Base-by-base conservation (phyloP, 2,797 vertebrate species). In the Myotis planiceps region DNA sequence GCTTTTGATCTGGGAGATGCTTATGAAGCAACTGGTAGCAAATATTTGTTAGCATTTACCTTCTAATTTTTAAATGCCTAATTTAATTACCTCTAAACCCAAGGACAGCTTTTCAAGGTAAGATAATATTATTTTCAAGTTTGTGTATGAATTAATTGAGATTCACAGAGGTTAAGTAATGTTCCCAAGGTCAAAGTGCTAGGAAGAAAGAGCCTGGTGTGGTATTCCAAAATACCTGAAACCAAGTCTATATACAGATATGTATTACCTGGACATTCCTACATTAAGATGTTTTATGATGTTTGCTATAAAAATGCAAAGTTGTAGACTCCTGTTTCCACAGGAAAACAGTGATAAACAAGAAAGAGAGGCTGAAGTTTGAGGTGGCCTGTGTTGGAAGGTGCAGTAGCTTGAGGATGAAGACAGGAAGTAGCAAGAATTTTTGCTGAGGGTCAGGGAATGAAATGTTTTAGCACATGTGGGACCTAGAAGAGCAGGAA, bases 1-100 rank as follows among this genome's bases (percentile, higher is more conserved):
- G 58, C 82, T 96, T 96, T 95, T 96, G 87, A 97, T 95, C 37
- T 60, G 32, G 69, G 88, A 84, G 34, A 86, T 75, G 37, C 60
- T 89, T 89, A 68, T 60, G 75, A 88, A 95, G 66, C 60, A 91
- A 88, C 71, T 84, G 53, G 60, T 90, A 88, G 78, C 79, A 95
- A 92, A 92, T 65, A 90, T 74, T 90, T 94, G n/a, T 66, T 32
- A 66, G 16, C 63, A 66, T 66, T 66, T 66, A 66, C 16, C 93
- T 95, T 60, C 12, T 29, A 60, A 29, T 60, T 60, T 29, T 60
- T 60, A 60, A 60, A 60, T 60, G 58, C 27, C 27, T 60, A 60
- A 60, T 60, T 60, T 29, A 60, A 60, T 63, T 68, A 12, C 60
- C 13, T 92, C 29, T 71, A 78, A 94, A 65, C 3, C 4, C 69